phyloP scores from a whole-genome alignment of 2,888 invertebrate genomes.

The Beris morrisii region DNA sequence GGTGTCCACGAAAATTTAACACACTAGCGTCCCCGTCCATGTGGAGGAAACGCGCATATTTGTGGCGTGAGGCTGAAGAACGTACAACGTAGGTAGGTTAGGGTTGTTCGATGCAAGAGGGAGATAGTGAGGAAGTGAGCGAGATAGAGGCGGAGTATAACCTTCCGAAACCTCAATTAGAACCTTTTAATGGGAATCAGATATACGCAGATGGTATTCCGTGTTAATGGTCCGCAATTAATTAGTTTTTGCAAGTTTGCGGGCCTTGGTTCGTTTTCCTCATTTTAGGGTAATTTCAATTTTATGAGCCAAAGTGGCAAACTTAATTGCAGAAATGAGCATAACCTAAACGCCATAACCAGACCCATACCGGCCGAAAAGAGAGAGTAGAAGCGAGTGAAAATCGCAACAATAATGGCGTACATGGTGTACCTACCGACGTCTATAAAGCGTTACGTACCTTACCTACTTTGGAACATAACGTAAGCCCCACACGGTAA shows the following conservation, averaged over 20 bases:
- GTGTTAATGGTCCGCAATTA: constrained; percentile 39
- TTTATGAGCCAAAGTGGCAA: constrained; percentile 37
- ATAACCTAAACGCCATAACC: constrained; percentile 18
- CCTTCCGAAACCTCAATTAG: constrained; percentile 35
- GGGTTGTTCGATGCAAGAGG: no score
- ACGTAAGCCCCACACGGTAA: constrained; percentile 6
- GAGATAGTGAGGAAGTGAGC: no score
- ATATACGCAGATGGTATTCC: constrained; percentile 38
- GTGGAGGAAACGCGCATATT: neutral
- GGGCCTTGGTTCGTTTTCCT: constrained; percentile 22
- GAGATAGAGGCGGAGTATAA: neutral
- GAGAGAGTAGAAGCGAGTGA: no score
- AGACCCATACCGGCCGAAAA: neutral
- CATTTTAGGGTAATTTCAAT: constrained; percentile 36
- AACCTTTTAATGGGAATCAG: constrained; percentile 39
- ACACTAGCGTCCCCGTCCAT: no score
- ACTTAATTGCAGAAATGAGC: constrained; percentile 36
- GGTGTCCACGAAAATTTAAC: no score
- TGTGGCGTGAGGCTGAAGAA: constrained; percentile 4
- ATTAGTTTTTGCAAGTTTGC: constrained; percentile 38
- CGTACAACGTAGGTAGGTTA: constrained; percentile 20
- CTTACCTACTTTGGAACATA: no score
- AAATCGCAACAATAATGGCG: no score
- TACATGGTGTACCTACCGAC: no score
- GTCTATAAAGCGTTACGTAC: no score